Conservation (phyloP, 2,888 invertebrate species). For the Calameuta idolon region DNA sequence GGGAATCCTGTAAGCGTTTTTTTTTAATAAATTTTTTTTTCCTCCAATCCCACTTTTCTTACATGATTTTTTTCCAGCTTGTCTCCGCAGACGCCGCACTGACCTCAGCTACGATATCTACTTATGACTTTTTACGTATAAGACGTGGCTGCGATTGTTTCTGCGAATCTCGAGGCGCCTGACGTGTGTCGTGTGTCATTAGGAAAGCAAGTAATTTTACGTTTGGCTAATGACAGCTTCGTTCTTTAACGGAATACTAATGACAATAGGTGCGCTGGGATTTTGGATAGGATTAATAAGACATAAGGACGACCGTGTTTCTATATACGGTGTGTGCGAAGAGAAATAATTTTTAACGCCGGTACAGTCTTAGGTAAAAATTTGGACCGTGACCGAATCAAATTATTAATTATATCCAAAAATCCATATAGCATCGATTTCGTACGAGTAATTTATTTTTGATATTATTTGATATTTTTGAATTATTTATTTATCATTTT, state of each 20-base stretch:
- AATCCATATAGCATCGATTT: not conserved
- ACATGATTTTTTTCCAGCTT: not conserved
- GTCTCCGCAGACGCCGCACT: not conserved
- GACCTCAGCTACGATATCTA: not conserved
- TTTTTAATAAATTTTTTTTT: not conserved
- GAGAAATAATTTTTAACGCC: not conserved
- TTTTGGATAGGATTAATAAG: not conserved
- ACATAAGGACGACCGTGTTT: not conserved
- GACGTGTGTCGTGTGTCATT: conserved; percentile 11
- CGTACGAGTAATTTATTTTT: not conserved
- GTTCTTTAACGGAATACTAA: not conserved
- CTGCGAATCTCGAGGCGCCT: conserved; percentile 11
- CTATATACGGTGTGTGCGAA: not conserved
- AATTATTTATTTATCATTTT: not conserved
- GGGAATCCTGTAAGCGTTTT: not conserved
- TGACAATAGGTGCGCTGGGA: not conserved
- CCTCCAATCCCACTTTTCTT: not conserved
- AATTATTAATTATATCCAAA: not conserved
- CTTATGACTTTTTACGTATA: not conserved
- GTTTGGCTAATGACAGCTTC: conserved; percentile 1
- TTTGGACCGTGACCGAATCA: not conserved
- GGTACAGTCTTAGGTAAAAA: not conserved
- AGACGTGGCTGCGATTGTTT: not conserved
- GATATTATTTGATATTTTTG: not conserved
- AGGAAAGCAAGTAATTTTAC: conserved; percentile 6